phyloP scores from a whole-genome alignment of 2,797 vertebrate species.

The Enteromius mattozi region DNA sequence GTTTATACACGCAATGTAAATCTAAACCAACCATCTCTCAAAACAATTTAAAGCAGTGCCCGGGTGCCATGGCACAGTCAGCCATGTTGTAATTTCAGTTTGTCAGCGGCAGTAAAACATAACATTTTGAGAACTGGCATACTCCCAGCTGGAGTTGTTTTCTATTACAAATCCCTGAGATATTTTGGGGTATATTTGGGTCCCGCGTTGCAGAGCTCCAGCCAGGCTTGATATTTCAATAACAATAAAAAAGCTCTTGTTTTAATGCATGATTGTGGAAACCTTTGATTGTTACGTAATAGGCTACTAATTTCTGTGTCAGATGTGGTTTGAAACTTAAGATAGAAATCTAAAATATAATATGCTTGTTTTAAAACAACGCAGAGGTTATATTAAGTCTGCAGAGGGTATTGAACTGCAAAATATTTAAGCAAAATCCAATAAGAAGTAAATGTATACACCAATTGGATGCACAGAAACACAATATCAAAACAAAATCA shows the following conservation, averaged over 20 bases:
- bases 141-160: slow-evolving; percentile 24
- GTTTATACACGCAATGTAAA: slow-evolving; percentile 67
- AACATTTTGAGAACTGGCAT: slow-evolving; percentile 63
- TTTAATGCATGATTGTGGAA: slow-evolving; percentile 43
- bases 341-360: slow-evolving; percentile 22
- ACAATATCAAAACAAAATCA: slow-evolving; percentile 38
- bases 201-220: background rate
- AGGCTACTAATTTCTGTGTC: slow-evolving; percentile 30
- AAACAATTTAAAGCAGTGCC: slow-evolving; percentile 35
- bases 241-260: slow-evolving; percentile 38
- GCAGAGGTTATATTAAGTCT: background rate
- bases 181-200: background rate
- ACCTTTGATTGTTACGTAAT: slow-evolving; percentile 30
- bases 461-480: slow-evolving; percentile 5
- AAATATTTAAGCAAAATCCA: background rate
- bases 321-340: slow-evolving; percentile 49
- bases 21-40: slow-evolving; percentile 60
- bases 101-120: slow-evolving; percentile 57
- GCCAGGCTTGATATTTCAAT: slow-evolving; percentile 3
- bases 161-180: slow-evolving; percentile 16
- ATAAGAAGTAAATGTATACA: background rate
- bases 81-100: slow-evolving; percentile 39
- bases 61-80: slow-evolving; percentile 30
- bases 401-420: background rate
- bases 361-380: background rate